Evolutionary conservation across 2,888 invertebrate genomes (phyloP).

Genomic region (Dastarcus helophoroides): DNA sequence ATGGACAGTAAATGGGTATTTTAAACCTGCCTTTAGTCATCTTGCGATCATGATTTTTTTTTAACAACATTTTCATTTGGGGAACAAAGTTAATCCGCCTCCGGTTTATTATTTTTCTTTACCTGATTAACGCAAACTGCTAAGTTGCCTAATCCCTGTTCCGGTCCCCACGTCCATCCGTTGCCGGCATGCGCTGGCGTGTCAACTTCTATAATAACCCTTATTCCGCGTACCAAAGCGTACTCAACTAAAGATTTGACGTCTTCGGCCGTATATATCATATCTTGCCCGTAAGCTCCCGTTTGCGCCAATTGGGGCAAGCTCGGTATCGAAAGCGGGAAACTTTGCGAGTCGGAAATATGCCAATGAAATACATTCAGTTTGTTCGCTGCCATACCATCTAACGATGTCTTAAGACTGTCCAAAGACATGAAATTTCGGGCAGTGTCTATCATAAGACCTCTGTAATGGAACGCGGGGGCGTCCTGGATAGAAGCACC

Average conservation of each 20-base stretch:
- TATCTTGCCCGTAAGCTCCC: slow-evolving; percentile 75
- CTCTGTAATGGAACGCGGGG: slow-evolving; percentile 71
- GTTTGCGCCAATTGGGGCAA: slow-evolving; percentile 69
- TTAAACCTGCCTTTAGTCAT: too few relatives aligned
- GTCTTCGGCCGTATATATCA: slow-evolving; percentile 55
- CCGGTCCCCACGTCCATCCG: slow-evolving; percentile 75
- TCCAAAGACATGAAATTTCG: slow-evolving; percentile 75
- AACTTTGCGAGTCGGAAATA: slow-evolving; percentile 82
- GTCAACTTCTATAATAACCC: slow-evolving; percentile 82
- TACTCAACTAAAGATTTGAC: slow-evolving; percentile 62
- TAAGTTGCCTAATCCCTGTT: slow-evolving; percentile 62
- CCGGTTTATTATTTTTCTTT: too few relatives aligned
- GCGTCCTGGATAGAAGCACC: slow-evolving; percentile 61
- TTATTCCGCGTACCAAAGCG: slow-evolving; percentile 70
- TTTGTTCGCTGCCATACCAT: slow-evolving; percentile 83
- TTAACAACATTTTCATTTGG: too few relatives aligned
- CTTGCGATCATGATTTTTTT: too few relatives aligned
- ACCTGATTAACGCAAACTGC: slow-evolving; percentile 71
- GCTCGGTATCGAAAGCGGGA: slow-evolving; percentile 68
- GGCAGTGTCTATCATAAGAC: slow-evolving; percentile 82
- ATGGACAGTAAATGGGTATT: too few relatives aligned
- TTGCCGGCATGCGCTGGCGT: slow-evolving; percentile 83
- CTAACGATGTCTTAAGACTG: slow-evolving; percentile 60
- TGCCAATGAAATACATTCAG: slow-evolving; percentile 93
- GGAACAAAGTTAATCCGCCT: too few relatives aligned